Base-by-base conservation (phyloP, 2,797 vertebrate genomes). In the Oryzias dopingdopingensis region DNA sequence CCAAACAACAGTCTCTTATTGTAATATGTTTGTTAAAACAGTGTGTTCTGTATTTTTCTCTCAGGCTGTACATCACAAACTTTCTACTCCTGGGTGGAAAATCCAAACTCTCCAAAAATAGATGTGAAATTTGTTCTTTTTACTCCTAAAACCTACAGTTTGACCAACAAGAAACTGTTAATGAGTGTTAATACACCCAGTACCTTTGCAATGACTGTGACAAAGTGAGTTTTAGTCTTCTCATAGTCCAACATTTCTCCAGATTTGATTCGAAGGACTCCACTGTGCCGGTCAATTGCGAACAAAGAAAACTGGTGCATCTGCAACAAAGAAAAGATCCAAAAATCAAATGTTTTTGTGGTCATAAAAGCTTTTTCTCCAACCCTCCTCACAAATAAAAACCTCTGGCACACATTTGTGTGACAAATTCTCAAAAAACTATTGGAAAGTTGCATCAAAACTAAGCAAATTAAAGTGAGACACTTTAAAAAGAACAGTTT, bases 191-290 rank as follows among this genome's bases (percentile, higher is more conserved):
- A 49, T 32, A 8, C 24, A 44, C 22, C 13, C 10, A 18, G 59
- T 79, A 99, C 97, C 96, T 96, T 98, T 74, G 94, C 94, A 23
- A 96, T 67, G 0, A 97, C 89, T 0, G 92, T 91, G 43, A 98
- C 55, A 74, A 96, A 95, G 77, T 97, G 94, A 14, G 93, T 93
- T 73, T 83, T 93, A 24, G 93, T 90, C 81, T 92, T 96, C 89
- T 99, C 96, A 0, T 94, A 98, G 82, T 99, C 96, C 74, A 99
- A 81, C 48, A 60, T 85, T 82, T 92, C 84, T 42, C 93, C 93
- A 0, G 87, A 53, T 85, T 92, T 96, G 77, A 99, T 92, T 53
- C 93, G 91, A 47, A 99, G 87, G 51, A 98, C 91, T 0, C 97
- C 97, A 0, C 93, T 98, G 66, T 98, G 92, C 60, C 88, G 93